Base-by-base conservation (phyloP, 2,888 invertebrate species). In the Margaritifera margaritifera region DNA sequence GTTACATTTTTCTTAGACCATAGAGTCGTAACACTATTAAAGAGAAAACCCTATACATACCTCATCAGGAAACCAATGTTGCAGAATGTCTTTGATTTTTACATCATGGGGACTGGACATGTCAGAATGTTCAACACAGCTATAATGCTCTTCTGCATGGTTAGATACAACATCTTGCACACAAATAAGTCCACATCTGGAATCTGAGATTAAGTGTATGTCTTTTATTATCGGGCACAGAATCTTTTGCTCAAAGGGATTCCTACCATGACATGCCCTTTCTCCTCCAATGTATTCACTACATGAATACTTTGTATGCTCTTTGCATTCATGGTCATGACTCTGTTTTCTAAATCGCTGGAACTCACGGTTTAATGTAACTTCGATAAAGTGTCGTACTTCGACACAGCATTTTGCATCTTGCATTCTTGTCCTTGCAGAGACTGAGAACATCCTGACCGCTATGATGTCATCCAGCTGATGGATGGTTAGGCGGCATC, bases 31-130 rank as follows among this genome's bases (percentile, higher is more conserved):
- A n/a, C n/a, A n/a, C n/a, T n/a, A n/a, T n/a, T n/a, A n/a, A n/a
- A n/a, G n/a, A n/a, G n/a, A 50, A 20, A 19, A 11, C 8, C 15
- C 22, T 19, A 51, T 18, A 22, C n/a, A 51, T 74, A 74, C 74
- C 63, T 53, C 56, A n/a, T 74, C 70, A 24, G 58, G 65, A 31
- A 74, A 74, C 74, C 74, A 74, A 31, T 74, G 70, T 53, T 52
- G 57, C 25, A 74, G 59, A 60, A 70, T 53, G 24, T 65, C n/a
- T 4, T 58, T 53, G 5, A 62, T 59, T 19, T 63, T 55, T 22
- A 68, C 52, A 5, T 53, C 18, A 60, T 74, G 74, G 22, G 70
- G 74, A 25, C 66, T 64, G 25, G 25, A 18, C 24, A 22, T 55
- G 25, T 74, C 74, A 4, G 73, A 62, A 22, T 74, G 74, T 25